phyloP scores from a whole-genome alignment of 2,113 vertebrate species.

The Coracopsis vasa region DNA sequence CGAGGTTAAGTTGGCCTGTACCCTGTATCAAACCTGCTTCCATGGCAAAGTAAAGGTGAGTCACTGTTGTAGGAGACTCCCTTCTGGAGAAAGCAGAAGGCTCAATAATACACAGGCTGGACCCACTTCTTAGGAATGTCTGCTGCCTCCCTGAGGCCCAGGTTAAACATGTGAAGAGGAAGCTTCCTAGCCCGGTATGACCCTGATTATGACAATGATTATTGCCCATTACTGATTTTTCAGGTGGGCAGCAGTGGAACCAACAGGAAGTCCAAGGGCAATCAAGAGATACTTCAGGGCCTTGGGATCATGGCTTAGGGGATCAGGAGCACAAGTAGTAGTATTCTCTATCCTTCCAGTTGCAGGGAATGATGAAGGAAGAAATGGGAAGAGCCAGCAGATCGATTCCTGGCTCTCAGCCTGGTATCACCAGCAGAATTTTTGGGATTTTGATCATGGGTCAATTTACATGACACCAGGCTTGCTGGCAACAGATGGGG shows the following conservation, averaged over 20 bases:
- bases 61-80: not conserved
- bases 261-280: not conserved
- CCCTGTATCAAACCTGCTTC: not conserved
- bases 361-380: not conserved
- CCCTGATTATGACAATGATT: not conserved
- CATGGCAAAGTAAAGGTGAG: not conserved
- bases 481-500: not conserved
- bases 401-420: not conserved
- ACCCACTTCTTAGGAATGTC: not conserved
- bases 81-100: not conserved
- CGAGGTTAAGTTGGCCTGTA: rapidly evolving
- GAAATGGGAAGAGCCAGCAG: not conserved
- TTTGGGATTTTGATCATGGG: not conserved
- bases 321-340: not conserved
- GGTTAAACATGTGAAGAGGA: not conserved
- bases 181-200: not conserved
- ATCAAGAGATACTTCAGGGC: not conserved
- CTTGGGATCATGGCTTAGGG: not conserved
- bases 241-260: not conserved
- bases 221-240: not conserved
- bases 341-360: not conserved
- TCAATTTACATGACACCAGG: not conserved
- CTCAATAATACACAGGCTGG: not conserved
- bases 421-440: not conserved
- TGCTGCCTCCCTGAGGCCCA: not conserved